Percentiles rank a stretch among this genome's conserved stretches.
phyloP scores from a whole-genome alignment of 1,140 invertebrate species.

The Augochlora pura region DNA sequence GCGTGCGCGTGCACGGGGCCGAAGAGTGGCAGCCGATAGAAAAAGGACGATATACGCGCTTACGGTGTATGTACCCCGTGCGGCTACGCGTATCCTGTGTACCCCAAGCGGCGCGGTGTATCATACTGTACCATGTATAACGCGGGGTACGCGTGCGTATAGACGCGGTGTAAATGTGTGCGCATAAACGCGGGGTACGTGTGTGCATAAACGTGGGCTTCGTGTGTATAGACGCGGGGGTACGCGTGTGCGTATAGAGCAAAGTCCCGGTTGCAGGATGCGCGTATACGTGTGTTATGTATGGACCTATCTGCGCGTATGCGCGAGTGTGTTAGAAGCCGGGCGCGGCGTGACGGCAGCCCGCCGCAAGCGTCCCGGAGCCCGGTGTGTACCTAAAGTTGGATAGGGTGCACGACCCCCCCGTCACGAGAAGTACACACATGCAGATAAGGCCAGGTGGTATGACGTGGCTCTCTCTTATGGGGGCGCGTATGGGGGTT shows the following conservation, averaged over 20 bases:
- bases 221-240: no score
- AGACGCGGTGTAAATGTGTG: no score
- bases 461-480: slow-evolving; percentile 70
- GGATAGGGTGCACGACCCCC: slow-evolving; percentile 49
- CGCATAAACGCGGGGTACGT: no score
- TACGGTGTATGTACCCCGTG: no score
- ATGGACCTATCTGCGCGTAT: no score
- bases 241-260: neutral
- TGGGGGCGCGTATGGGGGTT: slow-evolving; percentile 77
- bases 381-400: slow-evolving; percentile 69
- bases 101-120: no score
- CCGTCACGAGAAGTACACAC: slow-evolving; percentile 51
- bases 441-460: slow-evolving; percentile 65
- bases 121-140: no score
- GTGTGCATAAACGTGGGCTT: no score
- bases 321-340: no score
- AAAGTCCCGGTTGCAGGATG: no score
- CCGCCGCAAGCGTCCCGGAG: slow-evolving; percentile 22
- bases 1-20: slow-evolving; percentile 12
- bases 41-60: neutral
- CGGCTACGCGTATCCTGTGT: neutral
- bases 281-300: neutral
- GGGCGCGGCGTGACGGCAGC: neutral
- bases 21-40: neutral
- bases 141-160: no score